Percentiles rank a stretch among this genome's conserved stretches.
Evolutionary conservation across 2,888 invertebrate genomes (phyloP).

Genomic region (Rotaria macrura): DNA sequence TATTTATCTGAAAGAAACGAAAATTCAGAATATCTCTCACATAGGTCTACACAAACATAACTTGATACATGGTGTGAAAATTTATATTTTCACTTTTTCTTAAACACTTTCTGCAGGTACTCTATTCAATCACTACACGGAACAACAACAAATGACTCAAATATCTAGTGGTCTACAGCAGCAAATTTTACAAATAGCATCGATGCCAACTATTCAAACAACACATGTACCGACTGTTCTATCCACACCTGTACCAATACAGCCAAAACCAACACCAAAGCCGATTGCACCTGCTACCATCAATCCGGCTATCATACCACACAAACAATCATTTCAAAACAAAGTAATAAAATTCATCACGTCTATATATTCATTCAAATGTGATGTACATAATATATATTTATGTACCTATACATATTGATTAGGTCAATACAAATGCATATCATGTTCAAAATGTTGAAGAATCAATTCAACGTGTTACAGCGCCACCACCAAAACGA

Average conservation of each 20-base stretch:
- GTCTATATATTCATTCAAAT: too few relatives aligned
- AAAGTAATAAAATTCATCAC: too few relatives aligned
- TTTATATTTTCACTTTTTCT: too few relatives aligned
- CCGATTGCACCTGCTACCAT: neutral
- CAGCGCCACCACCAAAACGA: conserved; percentile 31
- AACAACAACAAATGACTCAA: neutral
- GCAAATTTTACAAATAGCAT: conserved; percentile 6
- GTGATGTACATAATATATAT: neutral
- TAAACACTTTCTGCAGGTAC: neutral
- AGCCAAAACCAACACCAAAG: neutral
- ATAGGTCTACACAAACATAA: too few relatives aligned
- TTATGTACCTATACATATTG: neutral
- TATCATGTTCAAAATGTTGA: conserved; percentile 20
- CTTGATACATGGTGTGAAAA: too few relatives aligned
- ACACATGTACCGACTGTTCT: neutral
- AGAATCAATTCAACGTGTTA: conserved; percentile 32
- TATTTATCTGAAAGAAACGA: too few relatives aligned
- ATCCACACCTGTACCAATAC: neutral
- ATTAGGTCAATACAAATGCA: neutral
- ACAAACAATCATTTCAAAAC: conserved; percentile 18
- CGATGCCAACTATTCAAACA: neutral
- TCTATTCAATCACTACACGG: neutral
- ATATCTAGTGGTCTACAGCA: neutral
- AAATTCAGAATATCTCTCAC: too few relatives aligned
- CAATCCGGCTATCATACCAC: neutral